A percentile compares a stretch with the other conserved stretches of the same genome.
phyloP scores from a whole-genome alignment of 2,113 vertebrate species.

The Elachura formosa region DNA sequence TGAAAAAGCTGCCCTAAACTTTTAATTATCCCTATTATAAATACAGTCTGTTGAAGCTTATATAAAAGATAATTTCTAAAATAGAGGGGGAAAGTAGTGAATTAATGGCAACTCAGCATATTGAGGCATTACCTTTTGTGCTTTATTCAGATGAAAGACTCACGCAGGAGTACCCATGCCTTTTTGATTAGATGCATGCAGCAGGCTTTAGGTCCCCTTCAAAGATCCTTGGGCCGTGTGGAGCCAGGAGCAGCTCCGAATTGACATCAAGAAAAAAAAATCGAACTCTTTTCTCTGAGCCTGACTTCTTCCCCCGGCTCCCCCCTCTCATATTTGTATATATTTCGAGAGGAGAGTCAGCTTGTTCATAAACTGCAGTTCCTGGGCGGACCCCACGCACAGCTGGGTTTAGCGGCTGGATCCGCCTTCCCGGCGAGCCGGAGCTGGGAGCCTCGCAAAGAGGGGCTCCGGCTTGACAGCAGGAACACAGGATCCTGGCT shows the following conservation, averaged over 20 bases:
- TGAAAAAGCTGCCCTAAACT: constrained; percentile 3
- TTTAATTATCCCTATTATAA: neutral
- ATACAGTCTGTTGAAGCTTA: neutral
- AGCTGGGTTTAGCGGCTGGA: constrained; percentile 87
- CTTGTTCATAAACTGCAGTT: constrained; percentile 68
- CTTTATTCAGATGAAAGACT: neutral
- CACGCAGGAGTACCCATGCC: neutral
- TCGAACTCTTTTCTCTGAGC: neutral
- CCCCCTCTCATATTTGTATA: constrained; percentile 59
- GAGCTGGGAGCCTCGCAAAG: constrained; percentile 31
- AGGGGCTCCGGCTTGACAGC: constrained; percentile 39
- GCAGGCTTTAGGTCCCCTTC: neutral
- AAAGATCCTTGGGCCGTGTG: neutral
- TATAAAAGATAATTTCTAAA: neutral
- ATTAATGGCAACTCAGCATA: neutral
- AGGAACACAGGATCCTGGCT: neutral
- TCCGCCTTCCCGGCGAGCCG: constrained; percentile 64
- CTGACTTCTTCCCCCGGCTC: neutral
- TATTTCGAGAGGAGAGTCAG: constrained; percentile 19
- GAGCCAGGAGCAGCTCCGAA: neutral
- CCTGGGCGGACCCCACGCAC: constrained; percentile 78
- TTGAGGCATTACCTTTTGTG: neutral
- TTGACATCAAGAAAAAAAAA: neutral
- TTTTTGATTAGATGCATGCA: constrained; percentile 6
- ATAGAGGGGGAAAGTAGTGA: neutral